A percentile compares a stretch with the other conserved stretches of the same genome.
These are phyloP conservation scores for Pristionchus maxplancki DNA, from an alignment of 2,888 invertebrate genomes.

Conservation along the genomic window DNA sequence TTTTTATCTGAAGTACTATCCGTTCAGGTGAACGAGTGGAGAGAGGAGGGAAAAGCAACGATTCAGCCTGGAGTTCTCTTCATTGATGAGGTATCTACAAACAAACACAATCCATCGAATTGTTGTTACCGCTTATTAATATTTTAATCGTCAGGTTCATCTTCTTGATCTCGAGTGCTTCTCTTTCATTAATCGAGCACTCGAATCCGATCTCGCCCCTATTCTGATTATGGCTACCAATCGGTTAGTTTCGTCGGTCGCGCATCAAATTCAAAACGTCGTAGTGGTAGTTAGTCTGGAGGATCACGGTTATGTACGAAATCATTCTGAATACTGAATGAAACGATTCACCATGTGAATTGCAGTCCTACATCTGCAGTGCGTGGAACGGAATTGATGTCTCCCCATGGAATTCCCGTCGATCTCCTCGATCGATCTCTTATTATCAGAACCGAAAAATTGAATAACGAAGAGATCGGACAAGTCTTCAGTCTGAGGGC, in stretches of 20 bases:
- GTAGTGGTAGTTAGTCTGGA: no score
- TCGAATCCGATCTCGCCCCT: slow-evolving; percentile 96
- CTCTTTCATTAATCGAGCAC: slow-evolving; percentile 95
- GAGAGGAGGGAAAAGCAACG: slow-evolving; percentile 99
- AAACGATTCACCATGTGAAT: not conserved
- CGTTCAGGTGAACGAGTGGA: slow-evolving; percentile 89
- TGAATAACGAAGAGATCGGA: slow-evolving; percentile 62
- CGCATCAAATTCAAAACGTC: no score
- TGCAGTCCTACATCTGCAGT: slow-evolving; percentile 82
- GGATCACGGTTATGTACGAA: no score
- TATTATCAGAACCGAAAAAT: slow-evolving; percentile 82
- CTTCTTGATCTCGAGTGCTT: slow-evolving; percentile 99
- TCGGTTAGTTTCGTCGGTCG: slow-evolving; percentile 86
- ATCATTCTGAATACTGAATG: not conserved
- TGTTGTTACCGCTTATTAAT: slow-evolving; percentile 86
- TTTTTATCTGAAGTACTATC: not conserved
- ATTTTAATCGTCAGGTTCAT: slow-evolving; percentile 82
- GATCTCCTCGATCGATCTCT: slow-evolving; percentile 88
- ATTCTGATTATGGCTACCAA: slow-evolving; percentile 99
- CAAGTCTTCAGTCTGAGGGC: slow-evolving; percentile 61
- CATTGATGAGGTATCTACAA: slow-evolving; percentile 69
- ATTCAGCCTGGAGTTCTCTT: slow-evolving; percentile 91
- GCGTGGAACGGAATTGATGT: slow-evolving; percentile 92
- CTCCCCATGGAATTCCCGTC: slow-evolving; percentile 97
- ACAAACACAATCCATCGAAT: slow-evolving; percentile 84